Base-by-base conservation (phyloP, 2,113 vertebrate species). In the Plectropomus leopardus region DNA sequence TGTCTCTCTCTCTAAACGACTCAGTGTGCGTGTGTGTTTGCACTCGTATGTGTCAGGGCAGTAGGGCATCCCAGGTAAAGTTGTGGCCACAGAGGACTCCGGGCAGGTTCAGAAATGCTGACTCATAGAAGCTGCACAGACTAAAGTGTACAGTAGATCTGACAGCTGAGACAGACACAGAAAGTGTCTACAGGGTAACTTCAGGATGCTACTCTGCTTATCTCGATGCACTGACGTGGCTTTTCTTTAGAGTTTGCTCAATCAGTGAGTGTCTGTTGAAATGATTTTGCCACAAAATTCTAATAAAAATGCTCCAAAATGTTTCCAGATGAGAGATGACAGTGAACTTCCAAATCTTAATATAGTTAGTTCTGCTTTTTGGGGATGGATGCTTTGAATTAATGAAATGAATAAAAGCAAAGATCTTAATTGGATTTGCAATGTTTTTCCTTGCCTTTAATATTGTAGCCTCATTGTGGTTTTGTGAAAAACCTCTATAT, bases 41-140 rank as follows among this genome's bases (percentile, higher is more conserved):
- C 71, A 40, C 75, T 44, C 19, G n/a, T 26, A 15, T 47, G 58
- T 42, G 32, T 19, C 21, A n/a, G 45, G 9, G 28, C 45, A 26
- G 28, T 6, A n/a, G 57, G 30, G 34, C 65, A 36, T 66, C 7
- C 26, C 24, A 55, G 84, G 72, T 78, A n/a, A 75, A 54, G 36
- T 9, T 40, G 36, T 7, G 36, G 36, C 36, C 36, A 40, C 36
- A 40, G 36, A 8, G 61, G 54, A 72, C 23, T 55, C 23, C 26
- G 10, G 24, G 57, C 54, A 55, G 32, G 42, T 61, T 67, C 5
- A 57, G 34, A 69, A 76, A 69, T 55, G 71, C 81, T 84, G 81
- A 89, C 21, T 81, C 60, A 61, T 4, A 15, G 44, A 69, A 45
- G 23, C 80, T 40, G 36, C 14, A 5, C n/a, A 73, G 53, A 61